phyloP scores from a whole-genome alignment of 2,888 invertebrate genomes.

The Emesis russula region DNA sequence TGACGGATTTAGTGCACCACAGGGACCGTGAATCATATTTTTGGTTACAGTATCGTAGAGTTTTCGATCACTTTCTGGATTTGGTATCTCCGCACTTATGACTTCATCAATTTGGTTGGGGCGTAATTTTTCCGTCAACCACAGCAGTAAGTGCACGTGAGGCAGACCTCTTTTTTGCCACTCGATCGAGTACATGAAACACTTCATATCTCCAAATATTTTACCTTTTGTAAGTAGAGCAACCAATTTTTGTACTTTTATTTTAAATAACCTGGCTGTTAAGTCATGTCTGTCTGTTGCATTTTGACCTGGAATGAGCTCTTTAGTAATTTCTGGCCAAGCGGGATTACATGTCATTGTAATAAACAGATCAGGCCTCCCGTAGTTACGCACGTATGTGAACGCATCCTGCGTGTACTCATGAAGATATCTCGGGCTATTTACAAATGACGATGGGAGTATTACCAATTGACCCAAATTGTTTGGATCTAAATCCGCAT shows the following conservation, averaged over 20 bases:
- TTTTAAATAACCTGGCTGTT: constrained; percentile 51
- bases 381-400: constrained; percentile 85
- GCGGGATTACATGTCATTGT: constrained; percentile 84
- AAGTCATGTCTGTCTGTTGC: constrained; percentile 63
- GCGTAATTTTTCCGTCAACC: constrained; percentile 29
- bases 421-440: constrained; percentile 88
- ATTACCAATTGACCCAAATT: constrained; percentile 86
- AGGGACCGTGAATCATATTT: no score
- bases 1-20: neutral
- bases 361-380: constrained; percentile 86
- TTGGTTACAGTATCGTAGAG: no score
- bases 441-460: constrained; percentile 87
- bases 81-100: no score
- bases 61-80: no score
- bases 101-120: no score
- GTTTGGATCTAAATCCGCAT: constrained; percentile 79
- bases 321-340: constrained; percentile 86
- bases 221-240: constrained; percentile 32
- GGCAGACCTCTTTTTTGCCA: constrained; percentile 18
- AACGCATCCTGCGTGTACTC: constrained; percentile 88
- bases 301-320: constrained; percentile 74
- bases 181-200: constrained; percentile 73
- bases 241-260: constrained; percentile 58
- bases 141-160: constrained; percentile 51
- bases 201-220: constrained; percentile 27